Base-by-base conservation (phyloP, 2,888 invertebrate species). In the Cinara cedri region DNA sequence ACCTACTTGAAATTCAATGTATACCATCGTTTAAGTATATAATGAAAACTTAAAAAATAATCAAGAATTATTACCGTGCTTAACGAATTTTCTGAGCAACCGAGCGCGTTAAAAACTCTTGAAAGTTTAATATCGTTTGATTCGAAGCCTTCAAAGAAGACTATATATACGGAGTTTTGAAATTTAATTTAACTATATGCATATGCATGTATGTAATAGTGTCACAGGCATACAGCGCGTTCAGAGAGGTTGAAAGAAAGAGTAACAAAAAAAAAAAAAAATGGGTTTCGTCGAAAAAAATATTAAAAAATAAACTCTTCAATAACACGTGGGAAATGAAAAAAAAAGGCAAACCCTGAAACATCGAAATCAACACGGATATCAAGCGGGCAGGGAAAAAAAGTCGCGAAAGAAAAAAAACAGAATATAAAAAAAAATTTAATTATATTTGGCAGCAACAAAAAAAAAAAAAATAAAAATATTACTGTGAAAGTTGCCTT, bases 101-200 rank as follows among this genome's bases (percentile, higher is more conserved):
- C 42, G 11, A 63, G 54, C 51, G 54, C 51, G 24, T 54, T 63
- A 63, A 65, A 34, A 62, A 63, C 49, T 42, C 74, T 74, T 51
- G 34, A 63, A 21, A 42, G 63, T 74, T 74, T 63, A 63, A 74
- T 74, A 74, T 60, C 60, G 42, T 63, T 74, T 42, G 42, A 72
- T 72, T 62, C 10, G 13, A 49, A 21, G 14, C 34, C 60, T 34
- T 72, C 62, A 62, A 49, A 60, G 44, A 72, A 62, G 51, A 72
- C 55, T 2, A 54, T 10, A n/a, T 9, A 19, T n/a, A 10, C 49
- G 10, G 14, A 34, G 71, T 72, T 72, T 49, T 34, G 62, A 72
- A 74, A 63, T 63, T 63, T 63, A 51, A 74, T 74, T 74, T 63
- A 65, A 74, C 34, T 34, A 34, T 34, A 34, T 34, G 6, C 34